Evolutionary conservation across 2,888 invertebrate species (phyloP).

Genomic region (Eristalis tenax): DNA sequence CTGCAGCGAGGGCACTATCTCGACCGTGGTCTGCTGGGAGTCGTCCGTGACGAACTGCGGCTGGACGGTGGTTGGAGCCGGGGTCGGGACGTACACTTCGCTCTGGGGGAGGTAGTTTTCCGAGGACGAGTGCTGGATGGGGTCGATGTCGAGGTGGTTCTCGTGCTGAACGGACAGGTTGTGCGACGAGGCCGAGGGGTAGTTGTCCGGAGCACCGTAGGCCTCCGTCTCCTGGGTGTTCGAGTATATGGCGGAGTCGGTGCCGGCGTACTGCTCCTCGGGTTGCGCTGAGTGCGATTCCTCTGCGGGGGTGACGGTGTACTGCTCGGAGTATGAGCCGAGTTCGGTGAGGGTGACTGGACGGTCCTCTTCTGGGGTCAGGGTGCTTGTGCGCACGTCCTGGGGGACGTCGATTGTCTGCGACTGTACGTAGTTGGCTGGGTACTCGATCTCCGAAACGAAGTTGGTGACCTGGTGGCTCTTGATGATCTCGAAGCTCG

Average conservation of each 20-base stretch:
- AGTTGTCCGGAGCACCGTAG: slow-evolving; percentile 82
- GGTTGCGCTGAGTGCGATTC: neutral
- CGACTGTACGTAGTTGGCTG: slow-evolving; percentile 86
- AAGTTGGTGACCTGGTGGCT: slow-evolving; percentile 87
- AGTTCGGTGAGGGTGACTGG: slow-evolving; percentile 59
- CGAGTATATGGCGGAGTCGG: slow-evolving; percentile 81
- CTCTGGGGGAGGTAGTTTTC: slow-evolving; percentile 58
- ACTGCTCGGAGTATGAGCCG: slow-evolving; percentile 43
- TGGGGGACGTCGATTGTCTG: slow-evolving; percentile 81
- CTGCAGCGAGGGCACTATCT: slow-evolving; percentile 71
- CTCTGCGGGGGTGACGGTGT: slow-evolving; percentile 10
- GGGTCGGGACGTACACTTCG: slow-evolving; percentile 40
- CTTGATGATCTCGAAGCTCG: slow-evolving; percentile 81
- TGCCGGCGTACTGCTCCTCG: slow-evolving; percentile 49
- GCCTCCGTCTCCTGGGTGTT: slow-evolving; percentile 74
- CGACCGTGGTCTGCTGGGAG: slow-evolving; percentile 47
- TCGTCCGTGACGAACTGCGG: slow-evolving; percentile 53
- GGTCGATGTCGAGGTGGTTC: slow-evolving; percentile 61
- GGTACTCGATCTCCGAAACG: slow-evolving; percentile 87
- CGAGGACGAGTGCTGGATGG: slow-evolving; percentile 54
- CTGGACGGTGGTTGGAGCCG: slow-evolving; percentile 53
- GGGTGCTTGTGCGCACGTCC: slow-evolving; percentile 29
- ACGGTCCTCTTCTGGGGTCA: slow-evolving; percentile 24
- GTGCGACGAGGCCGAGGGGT: slow-evolving; percentile 81
- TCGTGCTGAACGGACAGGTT: slow-evolving; percentile 70